Evolutionary conservation across 2,888 invertebrate species (phyloP).

Genomic region (Helleia helle): DNA sequence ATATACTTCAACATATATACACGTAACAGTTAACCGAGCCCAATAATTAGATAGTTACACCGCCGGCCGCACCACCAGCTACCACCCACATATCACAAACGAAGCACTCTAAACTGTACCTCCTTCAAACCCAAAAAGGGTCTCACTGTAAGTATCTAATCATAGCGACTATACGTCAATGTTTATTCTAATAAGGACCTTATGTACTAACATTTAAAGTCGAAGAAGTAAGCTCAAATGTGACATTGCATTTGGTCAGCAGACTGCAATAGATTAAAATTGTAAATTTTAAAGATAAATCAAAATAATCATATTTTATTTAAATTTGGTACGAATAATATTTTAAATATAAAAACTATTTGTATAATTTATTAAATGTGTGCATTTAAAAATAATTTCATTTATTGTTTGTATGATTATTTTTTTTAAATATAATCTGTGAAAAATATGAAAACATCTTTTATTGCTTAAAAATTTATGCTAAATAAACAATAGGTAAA

Average conservation of each 20-base stretch:
- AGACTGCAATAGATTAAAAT: slow-evolving; percentile 12
- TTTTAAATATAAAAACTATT: slow-evolving; percentile 13
- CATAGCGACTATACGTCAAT: slow-evolving; percentile 3
- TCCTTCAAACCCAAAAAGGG: background rate
- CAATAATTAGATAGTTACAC: slow-evolving; percentile 11
- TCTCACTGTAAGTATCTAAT: background rate
- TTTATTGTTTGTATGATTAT: background rate
- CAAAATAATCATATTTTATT: slow-evolving; percentile 15
- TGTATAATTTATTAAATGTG: slow-evolving; percentile 5
- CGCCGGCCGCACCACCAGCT: too few relatives aligned
- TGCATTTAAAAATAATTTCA: slow-evolving; percentile 2
- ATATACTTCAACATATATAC: slow-evolving; percentile 56
- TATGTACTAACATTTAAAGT: slow-evolving; percentile 10
- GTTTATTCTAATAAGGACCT: slow-evolving; percentile 5
- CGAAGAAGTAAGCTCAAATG: slow-evolving; percentile 17
- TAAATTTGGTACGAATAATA: too few relatives aligned
- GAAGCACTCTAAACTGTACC: slow-evolving; percentile 1
- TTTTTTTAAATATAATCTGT: background rate
- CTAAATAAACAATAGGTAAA: slow-evolving; percentile 4
- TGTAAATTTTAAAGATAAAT: slow-evolving; percentile 17
- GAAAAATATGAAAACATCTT: slow-evolving; percentile 1
- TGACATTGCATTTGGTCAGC: slow-evolving; percentile 14
- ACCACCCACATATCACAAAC: slow-evolving; percentile 2
- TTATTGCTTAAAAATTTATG: background rate
- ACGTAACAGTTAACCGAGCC: slow-evolving; percentile 14